Conservation (phyloP, 1,140 invertebrate genomes). For the Acromyrmex heyeri region DNA sequence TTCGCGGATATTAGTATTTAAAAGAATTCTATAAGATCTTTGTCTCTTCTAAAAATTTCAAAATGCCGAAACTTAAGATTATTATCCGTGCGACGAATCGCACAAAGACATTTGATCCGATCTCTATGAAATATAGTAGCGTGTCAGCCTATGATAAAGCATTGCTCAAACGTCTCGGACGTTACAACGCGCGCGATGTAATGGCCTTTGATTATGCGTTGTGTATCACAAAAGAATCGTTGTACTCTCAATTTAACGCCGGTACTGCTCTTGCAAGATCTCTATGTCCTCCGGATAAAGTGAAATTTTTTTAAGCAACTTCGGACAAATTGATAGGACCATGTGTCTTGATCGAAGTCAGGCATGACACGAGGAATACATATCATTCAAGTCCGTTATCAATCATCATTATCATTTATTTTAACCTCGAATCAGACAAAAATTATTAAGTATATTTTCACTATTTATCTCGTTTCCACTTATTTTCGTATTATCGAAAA, state of each 20-base stretch:
- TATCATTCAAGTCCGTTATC: neutral
- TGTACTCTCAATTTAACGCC: neutral
- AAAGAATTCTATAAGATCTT: neutral
- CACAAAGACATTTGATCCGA: neutral
- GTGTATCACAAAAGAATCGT: slow-evolving; percentile 48
- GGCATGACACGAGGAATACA: neutral
- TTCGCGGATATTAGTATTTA: neutral
- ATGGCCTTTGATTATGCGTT: slow-evolving; percentile 24
- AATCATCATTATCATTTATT: neutral
- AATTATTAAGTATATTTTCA: neutral
- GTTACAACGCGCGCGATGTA: neutral
- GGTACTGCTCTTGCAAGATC: neutral
- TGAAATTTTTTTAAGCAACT: neutral
- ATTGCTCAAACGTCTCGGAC: slow-evolving; percentile 9
- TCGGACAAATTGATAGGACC: neutral
- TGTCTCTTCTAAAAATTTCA: neutral
- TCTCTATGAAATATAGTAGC: slow-evolving; percentile 15
- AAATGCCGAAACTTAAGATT: slow-evolving; percentile 10
- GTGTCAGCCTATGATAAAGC: slow-evolving; percentile 28
- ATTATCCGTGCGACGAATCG: neutral
- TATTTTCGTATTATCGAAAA: slow-evolving; percentile 19
- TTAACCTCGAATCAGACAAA: neutral
- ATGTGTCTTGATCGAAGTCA: slow-evolving; percentile 27
- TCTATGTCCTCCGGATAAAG: slow-evolving; percentile 28
- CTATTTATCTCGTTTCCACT: neutral